Evolutionary conservation across 2,797 vertebrate genomes (phyloP).

Genomic region (Pantherophis alleghaniensis): DNA sequence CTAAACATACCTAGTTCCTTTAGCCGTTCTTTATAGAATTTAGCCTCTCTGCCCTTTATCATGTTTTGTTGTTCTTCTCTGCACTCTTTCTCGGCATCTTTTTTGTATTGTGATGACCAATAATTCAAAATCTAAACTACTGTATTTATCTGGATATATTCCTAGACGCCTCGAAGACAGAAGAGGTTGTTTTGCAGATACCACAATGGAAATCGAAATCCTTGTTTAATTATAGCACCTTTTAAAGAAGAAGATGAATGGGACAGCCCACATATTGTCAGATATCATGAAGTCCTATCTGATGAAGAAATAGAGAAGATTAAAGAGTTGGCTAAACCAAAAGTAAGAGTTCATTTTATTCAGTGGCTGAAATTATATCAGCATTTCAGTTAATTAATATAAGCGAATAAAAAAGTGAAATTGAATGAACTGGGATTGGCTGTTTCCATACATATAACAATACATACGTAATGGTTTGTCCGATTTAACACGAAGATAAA

Average conservation of each 20-base stretch:
- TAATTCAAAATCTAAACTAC: background rate
- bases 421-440: background rate
- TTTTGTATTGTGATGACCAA: background rate
- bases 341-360: constrained; percentile 70
- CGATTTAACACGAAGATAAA: background rate
- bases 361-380: background rate
- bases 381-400: background rate
- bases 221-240: constrained; percentile 87
- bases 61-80: background rate
- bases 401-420: background rate
- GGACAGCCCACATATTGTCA: constrained; percentile 94
- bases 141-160: background rate
- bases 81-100: background rate
- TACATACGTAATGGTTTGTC: background rate
- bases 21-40: background rate
- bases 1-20: background rate
- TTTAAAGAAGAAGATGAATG: constrained; percentile 94
- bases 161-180: constrained; percentile 80
- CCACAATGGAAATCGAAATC: constrained; percentile 81
- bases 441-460: background rate
- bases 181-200: constrained; percentile 92
- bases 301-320: constrained; percentile 88
- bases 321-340: constrained; percentile 92
- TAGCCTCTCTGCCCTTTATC: background rate
- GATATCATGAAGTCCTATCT: constrained; percentile 86